phyloP scores from a whole-genome alignment of 2,797 vertebrate genomes.

The Poecile montanus region DNA sequence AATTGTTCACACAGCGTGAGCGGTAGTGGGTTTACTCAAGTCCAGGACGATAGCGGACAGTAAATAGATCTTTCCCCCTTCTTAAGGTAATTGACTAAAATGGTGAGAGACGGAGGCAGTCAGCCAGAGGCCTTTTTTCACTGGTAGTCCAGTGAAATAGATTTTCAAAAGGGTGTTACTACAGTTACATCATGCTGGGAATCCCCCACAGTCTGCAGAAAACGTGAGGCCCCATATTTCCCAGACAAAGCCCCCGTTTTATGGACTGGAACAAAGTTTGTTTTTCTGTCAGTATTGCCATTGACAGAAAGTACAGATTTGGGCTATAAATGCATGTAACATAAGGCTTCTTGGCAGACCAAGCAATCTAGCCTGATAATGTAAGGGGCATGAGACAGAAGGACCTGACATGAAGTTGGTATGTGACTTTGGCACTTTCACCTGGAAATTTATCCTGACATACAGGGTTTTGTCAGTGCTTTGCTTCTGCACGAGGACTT shows the following conservation, averaged over 20 bases:
- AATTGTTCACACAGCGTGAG: background rate
- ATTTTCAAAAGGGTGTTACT: background rate
- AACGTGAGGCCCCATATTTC: background rate
- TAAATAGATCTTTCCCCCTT: background rate
- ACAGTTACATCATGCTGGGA: background rate
- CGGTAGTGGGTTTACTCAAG: background rate
- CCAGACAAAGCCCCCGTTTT: background rate
- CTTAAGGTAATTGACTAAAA: background rate
- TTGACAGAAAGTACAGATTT: background rate
- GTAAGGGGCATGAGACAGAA: background rate
- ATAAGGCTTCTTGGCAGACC: background rate
- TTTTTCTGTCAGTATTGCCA: background rate
- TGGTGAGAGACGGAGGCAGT: background rate
- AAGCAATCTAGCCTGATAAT: background rate
- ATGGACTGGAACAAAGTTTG: background rate
- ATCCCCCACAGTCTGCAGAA: background rate
- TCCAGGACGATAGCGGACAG: background rate
- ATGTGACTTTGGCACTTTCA: background rate
- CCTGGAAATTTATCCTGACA: background rate
- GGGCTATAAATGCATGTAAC: background rate
- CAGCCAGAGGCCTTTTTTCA: background rate
- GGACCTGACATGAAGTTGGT: background rate
- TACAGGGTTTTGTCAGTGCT: background rate
- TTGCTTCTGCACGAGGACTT: background rate
- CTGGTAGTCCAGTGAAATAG: background rate